These are phyloP conservation scores for Pithys albifrons DNA, from an alignment of 2,113 vertebrate species.

Conservation along the genomic window DNA sequence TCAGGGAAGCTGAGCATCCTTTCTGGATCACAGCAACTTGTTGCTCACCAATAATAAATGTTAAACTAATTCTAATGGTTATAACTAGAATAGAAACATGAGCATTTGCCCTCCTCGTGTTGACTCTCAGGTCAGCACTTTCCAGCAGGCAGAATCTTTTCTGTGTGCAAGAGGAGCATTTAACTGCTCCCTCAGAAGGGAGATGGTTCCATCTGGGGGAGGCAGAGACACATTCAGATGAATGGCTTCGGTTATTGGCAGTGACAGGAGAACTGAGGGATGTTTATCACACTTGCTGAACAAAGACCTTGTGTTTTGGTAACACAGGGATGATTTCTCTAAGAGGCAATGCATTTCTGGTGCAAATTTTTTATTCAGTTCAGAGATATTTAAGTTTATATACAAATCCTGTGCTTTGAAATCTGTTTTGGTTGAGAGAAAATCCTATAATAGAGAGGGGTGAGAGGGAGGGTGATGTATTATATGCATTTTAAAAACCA, in stretches of 20 bases:
- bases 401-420: background rate
- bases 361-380: background rate
- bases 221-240: background rate
- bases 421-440: background rate
- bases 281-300: background rate
- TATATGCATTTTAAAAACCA: background rate
- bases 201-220: background rate
- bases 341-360: background rate
- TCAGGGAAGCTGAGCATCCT: background rate
- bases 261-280: background rate
- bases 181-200: background rate
- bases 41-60: background rate
- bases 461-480: background rate
- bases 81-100: background rate
- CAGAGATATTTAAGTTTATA: background rate
- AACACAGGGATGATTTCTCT: background rate
- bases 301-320: background rate
- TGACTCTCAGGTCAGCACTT: background rate
- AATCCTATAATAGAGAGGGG: background rate
- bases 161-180: background rate
- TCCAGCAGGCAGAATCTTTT: background rate
- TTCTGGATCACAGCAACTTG: background rate
- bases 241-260: background rate
- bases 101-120: background rate
- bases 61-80: background rate